Evolutionary conservation across 2,797 vertebrate genomes (phyloP), one percentile per base, ranked within the genome.

Genomic region (Sebastes diploproa): DNA sequence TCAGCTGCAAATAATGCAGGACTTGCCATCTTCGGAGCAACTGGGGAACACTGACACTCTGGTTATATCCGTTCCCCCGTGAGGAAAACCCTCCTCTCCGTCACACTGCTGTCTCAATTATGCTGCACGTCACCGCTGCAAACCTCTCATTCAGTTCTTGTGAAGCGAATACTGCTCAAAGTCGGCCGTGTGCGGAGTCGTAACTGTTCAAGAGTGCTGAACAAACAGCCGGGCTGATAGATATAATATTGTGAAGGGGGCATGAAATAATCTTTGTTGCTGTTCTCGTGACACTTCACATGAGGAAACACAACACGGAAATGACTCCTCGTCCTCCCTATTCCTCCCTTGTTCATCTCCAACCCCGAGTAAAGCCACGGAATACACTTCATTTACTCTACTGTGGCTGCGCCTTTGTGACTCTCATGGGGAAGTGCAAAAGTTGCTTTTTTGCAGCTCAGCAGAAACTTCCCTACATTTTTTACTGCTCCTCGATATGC

Each of bases 391-490:
- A 86, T 82, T 82, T 84, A 84, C 77, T 83, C 62, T 38, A 73
- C 81, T 65, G 56, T 78, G 74, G 79, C 80, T 72, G 82, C 59
- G 82, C 84, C 74, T 90, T 91, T 78, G 86, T 59, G 76, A 81
- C 75, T 90, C 89, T 78, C 82, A 34, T 6, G 75, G 69, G 79
- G 54, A 13, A 52, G 50, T 38, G 67, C 72, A 83, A 90, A 86
- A 86, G 84, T 82, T 81, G 72, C 27, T n/a, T 72, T 77, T 87
- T 86, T 82, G 84, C 81, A 78, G 77, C 81, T 90, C 86, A 85
- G 88, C 89, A 91, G 75, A 89, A 92, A 85, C 71, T 36, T 82
- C 27, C 58, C 66, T 25, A 42, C 60, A 79, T 93, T 92, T 46
- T 91, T 91, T 84, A 91, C 69, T 65, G 32, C 83, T 65, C 34